Evolutionary conservation across 2,888 invertebrate genomes (phyloP), one percentile per base, ranked within the genome.

Genomic region (Archips xylosteana): DNA sequence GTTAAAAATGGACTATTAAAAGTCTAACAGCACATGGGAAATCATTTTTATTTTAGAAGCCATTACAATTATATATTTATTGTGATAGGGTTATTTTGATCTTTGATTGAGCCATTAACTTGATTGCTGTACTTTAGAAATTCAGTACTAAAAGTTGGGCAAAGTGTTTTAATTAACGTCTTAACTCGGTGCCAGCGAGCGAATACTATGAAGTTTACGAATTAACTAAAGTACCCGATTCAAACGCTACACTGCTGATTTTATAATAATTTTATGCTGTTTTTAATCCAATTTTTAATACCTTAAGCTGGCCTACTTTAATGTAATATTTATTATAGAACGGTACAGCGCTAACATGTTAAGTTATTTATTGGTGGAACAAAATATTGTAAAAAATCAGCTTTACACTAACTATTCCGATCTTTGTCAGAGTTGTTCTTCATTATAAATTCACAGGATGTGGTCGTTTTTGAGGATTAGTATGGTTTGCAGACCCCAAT

Each of bases 101-200:
- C 89, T 91, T 89, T 91, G 91, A 92, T 92, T 90, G 90, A 91
- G 88, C 86, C 87, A 90, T 92, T 91, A 91, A 91, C 83, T 91
- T 91, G 89, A 92, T 92, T 92, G 89, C 92, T 85, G 89, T 90
- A 90, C 92, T 92, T 92, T 87, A 87, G 91, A 89, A 92, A 90
- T 90, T 92, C 90, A 89, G 91, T 91, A 91, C 89, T 91, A 88
- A 92, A 92, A 93, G 91, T 92, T 92, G 83, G 80, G 86, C 84
- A 88, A 92, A 93, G 90, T 91, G 93, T 91, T 94, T 93, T 92
- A 92, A 93, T 93, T 92, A 93, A 92, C 91, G 90, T 91, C 90
- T 89, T 88, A 90, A 90, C 89, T 92, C 88, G 83, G 84, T 87
- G 87, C 87, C 87, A 85, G 88, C 85, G 86, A 87, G 86, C 85